Evolutionary conservation across 2,113 vertebrate genomes (phyloP).

Genomic region (Martes martes): DNA sequence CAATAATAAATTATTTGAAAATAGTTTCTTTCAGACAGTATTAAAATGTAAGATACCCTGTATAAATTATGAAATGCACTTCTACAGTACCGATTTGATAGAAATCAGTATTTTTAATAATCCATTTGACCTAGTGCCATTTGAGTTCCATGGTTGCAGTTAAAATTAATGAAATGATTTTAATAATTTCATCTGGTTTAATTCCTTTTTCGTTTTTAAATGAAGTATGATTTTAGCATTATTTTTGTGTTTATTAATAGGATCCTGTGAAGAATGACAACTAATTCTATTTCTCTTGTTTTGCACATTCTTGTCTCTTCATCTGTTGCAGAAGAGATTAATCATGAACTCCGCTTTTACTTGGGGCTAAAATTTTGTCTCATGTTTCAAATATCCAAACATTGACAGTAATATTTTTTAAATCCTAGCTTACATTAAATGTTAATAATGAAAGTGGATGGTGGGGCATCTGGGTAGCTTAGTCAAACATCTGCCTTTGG

Average conservation of each 20-base stretch:
- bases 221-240: neutral
- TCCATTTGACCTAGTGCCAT: neutral
- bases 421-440: neutral
- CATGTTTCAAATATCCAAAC: neutral
- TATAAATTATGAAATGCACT: neutral
- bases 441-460: neutral
- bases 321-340: neutral
- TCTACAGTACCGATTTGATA: neutral
- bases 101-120: neutral
- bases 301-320: neutral
- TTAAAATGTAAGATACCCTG: neutral
- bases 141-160: neutral
- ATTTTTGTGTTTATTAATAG: neutral
- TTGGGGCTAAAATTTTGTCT: neutral
- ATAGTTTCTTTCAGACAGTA: neutral
- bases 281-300: neutral
- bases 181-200: neutral
- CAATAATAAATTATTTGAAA: neutral
- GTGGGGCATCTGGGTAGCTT: neutral
- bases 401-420: neutral
- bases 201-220: neutral
- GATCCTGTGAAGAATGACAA: neutral
- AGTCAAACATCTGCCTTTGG: neutral
- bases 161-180: neutral
- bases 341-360: neutral